A percentile compares a stretch with the other conserved stretches of the same genome.
Conservation (phyloP, 2,888 invertebrate genomes). For the Drosophila neotestacea region DNA sequence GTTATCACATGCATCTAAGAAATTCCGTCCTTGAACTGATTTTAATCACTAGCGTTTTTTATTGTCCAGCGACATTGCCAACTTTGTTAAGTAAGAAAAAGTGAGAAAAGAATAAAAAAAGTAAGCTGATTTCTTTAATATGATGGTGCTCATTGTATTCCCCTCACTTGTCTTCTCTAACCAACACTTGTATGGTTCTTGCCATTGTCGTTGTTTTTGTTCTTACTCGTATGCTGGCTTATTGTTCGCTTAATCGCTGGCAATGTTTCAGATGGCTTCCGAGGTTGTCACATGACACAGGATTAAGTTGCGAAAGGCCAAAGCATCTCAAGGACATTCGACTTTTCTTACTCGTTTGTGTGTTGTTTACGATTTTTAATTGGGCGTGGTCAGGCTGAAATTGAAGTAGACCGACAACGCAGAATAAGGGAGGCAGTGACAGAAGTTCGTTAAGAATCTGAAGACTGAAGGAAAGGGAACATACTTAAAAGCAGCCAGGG, state of each 20-base stretch:
- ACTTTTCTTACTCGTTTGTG: constrained; percentile 6
- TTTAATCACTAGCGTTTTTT: constrained; percentile 24
- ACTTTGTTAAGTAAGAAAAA: not conserved
- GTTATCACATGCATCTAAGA: not conserved
- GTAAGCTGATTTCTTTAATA: constrained; percentile 40
- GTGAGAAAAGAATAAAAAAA: constrained; percentile 24
- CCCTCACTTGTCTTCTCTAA: not conserved
- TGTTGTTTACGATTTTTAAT: constrained; percentile 36
- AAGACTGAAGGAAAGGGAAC: constrained; percentile 15
- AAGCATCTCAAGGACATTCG: constrained; percentile 67
- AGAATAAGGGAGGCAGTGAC: constrained; percentile 3
- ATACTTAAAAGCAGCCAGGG: constrained; percentile 1
- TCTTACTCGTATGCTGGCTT: constrained; percentile 29
- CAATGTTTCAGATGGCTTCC: constrained; percentile 47
- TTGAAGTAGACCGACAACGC: constrained; percentile 13
- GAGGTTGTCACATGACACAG: constrained; percentile 45
- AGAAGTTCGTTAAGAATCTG: constrained; percentile 35
- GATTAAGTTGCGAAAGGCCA: constrained; percentile 56
- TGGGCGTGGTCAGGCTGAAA: constrained; percentile 51
- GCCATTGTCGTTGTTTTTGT: not conserved
- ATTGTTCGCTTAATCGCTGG: constrained; percentile 35
- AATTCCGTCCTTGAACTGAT: not conserved
- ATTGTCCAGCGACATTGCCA: constrained; percentile 12
- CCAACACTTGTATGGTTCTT: constrained; percentile 12
- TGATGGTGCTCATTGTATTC: constrained; percentile 5